Conservation (phyloP, 2,888 invertebrate species). For the Tortricodes alternella region DNA sequence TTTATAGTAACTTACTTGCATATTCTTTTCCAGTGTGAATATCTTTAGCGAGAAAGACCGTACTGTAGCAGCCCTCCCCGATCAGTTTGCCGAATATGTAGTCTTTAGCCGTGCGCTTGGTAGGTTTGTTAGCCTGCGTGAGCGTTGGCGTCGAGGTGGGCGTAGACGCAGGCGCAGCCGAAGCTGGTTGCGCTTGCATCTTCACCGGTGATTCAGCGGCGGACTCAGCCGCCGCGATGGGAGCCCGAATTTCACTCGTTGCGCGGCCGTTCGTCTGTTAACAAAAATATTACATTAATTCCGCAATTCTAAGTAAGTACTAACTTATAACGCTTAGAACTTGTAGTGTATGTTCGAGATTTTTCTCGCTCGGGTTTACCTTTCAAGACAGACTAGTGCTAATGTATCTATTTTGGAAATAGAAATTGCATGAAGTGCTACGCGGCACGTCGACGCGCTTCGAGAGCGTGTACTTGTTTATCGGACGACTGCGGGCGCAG, state of each 20-base stretch:
- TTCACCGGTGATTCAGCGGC: slow-evolving; percentile 76
- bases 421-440: slow-evolving; percentile 30
- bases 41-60: slow-evolving; percentile 96
- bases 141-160: slow-evolving; percentile 69
- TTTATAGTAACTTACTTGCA: slow-evolving; percentile 90
- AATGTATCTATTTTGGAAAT: slow-evolving; percentile 40
- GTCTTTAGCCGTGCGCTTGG: slow-evolving; percentile 91
- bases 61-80: slow-evolving; percentile 98
- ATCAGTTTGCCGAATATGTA: slow-evolving; percentile 97
- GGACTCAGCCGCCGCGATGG: slow-evolving; percentile 81
- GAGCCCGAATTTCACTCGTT: slow-evolving; percentile 72
- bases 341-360: too few species aligned
- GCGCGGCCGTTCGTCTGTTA: slow-evolving; percentile 68
- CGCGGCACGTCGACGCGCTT: slow-evolving; percentile 54
- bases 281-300: slow-evolving; percentile 14
- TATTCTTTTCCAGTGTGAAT: slow-evolving; percentile 94
- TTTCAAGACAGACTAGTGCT: background rate
- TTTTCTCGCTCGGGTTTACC: background rate
- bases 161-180: slow-evolving; percentile 67
- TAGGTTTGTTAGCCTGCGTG: slow-evolving; percentile 66
- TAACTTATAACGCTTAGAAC: background rate
- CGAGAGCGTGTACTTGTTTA: slow-evolving; percentile 66
- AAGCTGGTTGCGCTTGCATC: slow-evolving; percentile 76
- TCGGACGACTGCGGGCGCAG: slow-evolving; percentile 45
- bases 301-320: background rate